Evolutionary conservation across 2,888 invertebrate species (phyloP), one percentile per base, ranked within the genome.

Genomic region (Pardosa pseudoannulata): DNA sequence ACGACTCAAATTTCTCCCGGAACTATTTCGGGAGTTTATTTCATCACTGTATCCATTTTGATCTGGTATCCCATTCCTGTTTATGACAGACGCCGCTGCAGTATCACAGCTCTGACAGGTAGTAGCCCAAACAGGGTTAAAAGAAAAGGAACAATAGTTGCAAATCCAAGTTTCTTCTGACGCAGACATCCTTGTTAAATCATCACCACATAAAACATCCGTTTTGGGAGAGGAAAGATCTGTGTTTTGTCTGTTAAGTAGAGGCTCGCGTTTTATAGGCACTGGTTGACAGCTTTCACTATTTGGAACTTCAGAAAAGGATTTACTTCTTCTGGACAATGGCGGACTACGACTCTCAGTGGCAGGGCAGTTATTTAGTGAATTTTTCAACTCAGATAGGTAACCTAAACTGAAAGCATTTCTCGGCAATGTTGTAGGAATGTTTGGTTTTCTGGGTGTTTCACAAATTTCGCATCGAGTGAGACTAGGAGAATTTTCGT

Each of bases 71-170:
- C 65, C 56, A 19, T 78, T 78, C 6, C 73, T 74, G 41, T 80
- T 80, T 5, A 72, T 79, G 19, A 71, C 83, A 46, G 82, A 46
- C 39, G 74, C 71, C 27, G 75, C 41, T 13, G 85, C 86, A 56
- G 94, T 94, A 90, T 94, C 94, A 91, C 97, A 97, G 90, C 96
- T 96, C 92, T 96, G 96, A 92, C 97, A 97, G 89, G 93, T 93
- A 70, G 94, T 94, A 88, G 94, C 94, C 94, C 95, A 95, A 91
- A 96, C 93, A 88, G 95, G 95, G 92, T 97, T 96, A 92, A 96
- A 96, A 88, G 96, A 95, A 92, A 95, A 97, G 91, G 96, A 96
- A 92, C 97, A 97, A 91, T 95, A 95, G 85, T 94, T 93, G 92
- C 97, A 97, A 89, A 96, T 96, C 97, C 97, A 97, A 2, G 81